Base-by-base conservation (phyloP, 2,797 vertebrate species). In the Ara ararauna region DNA sequence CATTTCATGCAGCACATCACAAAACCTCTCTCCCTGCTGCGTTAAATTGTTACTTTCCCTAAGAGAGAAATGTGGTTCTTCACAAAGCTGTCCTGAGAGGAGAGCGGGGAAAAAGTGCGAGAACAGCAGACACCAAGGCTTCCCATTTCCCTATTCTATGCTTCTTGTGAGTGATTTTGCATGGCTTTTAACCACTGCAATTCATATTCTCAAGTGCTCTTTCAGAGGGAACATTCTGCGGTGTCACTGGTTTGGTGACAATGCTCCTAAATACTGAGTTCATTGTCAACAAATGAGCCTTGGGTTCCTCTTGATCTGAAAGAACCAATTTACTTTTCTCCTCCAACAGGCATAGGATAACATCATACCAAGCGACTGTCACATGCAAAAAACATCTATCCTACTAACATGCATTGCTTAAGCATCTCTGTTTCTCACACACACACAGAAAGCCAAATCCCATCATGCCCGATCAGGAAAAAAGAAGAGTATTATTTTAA, bases 321-420 rank as follows among this genome's bases (percentile, higher is more conserved):
- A 95, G 83, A 94, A 72, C 42, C 40, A 38, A 84, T 85, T 95
- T 58, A 94, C n/a, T 80, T 47, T 60, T 84, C 70, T 79, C 32
- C 50, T 95, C 92, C 42, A 44, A 42, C 21, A 61, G 50, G 56
- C 66, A 65, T 5, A 34, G n/a, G 62, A 65, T 94, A 90, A 44
- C 61, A 66, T 51, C 61, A 45, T 60, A 67, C n/a, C 97, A 95
- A 65, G 91, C 80, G 93, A 48, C 22, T 68, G 78, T 97, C 96
- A 97, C 93, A 97, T 96, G 97, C 44, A 87, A 94, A 95, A 90
- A 1, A 8, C 81, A 75, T 83, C 30, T 56, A 58, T 85, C 72
- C 44, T 65, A 42, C 34, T 78, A 30, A 71, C 7, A 2, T 48
- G 53, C 21, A 11, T 54, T 70, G 68, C 70, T 92, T 65, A 66